These are phyloP conservation scores for Drosophila rufa DNA, from an alignment of 1,140 invertebrate genomes.

Conservation along the genomic window DNA sequence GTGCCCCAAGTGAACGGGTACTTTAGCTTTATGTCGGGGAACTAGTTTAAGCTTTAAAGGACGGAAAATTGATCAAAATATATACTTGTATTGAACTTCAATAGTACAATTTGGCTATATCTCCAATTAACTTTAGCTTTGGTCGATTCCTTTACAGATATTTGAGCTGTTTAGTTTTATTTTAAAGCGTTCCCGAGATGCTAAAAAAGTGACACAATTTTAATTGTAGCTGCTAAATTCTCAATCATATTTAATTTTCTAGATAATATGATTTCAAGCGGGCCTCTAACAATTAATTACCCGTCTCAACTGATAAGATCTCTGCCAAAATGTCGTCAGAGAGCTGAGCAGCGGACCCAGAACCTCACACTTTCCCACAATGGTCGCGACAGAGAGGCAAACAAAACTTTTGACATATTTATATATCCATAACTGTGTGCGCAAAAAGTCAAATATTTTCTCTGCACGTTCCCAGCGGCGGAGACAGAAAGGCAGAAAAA, in stretches of 20 bases:
- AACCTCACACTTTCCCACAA: slow-evolving; percentile 56
- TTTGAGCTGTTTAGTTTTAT: background rate
- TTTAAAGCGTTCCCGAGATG: too few species aligned
- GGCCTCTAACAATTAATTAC: slow-evolving; percentile 25
- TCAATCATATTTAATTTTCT: background rate
- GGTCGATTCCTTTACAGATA: background rate
- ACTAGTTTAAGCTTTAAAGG: slow-evolving; percentile 11
- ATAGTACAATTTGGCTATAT: too few species aligned
- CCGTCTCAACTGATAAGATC: slow-evolving; percentile 26
- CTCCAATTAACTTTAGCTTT: background rate
- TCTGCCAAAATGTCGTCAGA: slow-evolving; percentile 20
- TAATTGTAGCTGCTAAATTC: background rate
- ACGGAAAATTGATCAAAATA: slow-evolving; percentile 1
- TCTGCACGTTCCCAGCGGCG: slow-evolving; percentile 67
- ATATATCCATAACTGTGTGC: slow-evolving; percentile 68
- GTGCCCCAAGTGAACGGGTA: slow-evolving; percentile 44
- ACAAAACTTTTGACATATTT: slow-evolving; percentile 71
- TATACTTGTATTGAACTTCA: too few species aligned
- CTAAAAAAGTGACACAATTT: too few species aligned
- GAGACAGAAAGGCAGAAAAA: slow-evolving; percentile 32
- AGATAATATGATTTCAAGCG: slow-evolving; percentile 8
- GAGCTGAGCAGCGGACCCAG: slow-evolving; percentile 12
- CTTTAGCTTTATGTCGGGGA: background rate
- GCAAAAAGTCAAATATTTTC: slow-evolving; percentile 75
- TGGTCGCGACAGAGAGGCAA: slow-evolving; percentile 50